Percentiles rank a stretch among this genome's conserved stretches.
These are phyloP conservation scores for Microcebus tavaratra DNA, from an alignment of 2,113 vertebrate genomes.

Conservation along the genomic window DNA sequence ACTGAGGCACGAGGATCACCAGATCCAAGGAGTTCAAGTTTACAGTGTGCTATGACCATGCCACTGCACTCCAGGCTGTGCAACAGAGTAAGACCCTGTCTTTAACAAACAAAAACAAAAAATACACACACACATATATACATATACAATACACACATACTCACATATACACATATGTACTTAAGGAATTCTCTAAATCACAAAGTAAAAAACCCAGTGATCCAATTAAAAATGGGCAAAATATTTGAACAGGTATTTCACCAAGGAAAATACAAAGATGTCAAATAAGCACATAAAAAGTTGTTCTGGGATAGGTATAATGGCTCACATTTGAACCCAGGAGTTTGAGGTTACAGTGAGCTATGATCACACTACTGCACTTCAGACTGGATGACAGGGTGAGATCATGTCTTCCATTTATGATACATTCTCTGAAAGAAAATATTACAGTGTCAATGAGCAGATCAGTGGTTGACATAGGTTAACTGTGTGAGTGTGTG, in stretches of 20 bases:
- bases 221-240: neutral
- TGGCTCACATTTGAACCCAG: too few relatives aligned
- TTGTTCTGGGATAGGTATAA: neutral
- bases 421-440: neutral
- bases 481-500: neutral
- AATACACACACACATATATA: neutral
- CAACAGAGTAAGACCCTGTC: too few relatives aligned
- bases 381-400: too few relatives aligned
- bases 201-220: neutral
- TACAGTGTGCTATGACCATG: too few relatives aligned
- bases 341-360: too few relatives aligned
- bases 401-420: neutral
- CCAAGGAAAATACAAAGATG: neutral
- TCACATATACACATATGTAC: neutral
- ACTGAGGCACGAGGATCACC: too few relatives aligned
- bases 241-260: neutral
- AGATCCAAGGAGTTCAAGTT: too few relatives aligned
- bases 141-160: neutral
- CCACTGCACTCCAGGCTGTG: too few relatives aligned
- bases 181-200: neutral
- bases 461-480: neutral
- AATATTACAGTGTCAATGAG: neutral
- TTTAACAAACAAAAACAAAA: neutral
- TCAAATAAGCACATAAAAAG: neutral
- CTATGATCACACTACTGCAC: too few relatives aligned